Evolutionary conservation across 1,140 invertebrate genomes (phyloP).

Genomic region (Drosophila kurseongensis): DNA sequence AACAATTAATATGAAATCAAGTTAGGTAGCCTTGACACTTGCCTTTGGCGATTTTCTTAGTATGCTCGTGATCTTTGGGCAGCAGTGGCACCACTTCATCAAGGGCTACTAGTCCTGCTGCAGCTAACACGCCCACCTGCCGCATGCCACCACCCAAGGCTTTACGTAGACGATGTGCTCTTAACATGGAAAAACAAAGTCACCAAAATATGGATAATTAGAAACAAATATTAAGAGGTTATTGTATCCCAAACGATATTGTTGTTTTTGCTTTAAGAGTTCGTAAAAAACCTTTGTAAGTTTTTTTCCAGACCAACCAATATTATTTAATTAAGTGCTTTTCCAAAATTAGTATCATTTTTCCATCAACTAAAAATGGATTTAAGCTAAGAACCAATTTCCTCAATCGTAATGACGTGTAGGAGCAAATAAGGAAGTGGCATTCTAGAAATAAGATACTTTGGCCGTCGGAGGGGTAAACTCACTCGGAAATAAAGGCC

Average conservation of each 20-base stretch:
- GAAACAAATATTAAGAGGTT: too few relatives aligned
- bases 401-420: not conserved
- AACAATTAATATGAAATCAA: slow-evolving; percentile 11
- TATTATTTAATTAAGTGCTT: too few relatives aligned
- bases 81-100: slow-evolving; percentile 90
- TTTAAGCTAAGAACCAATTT: not conserved
- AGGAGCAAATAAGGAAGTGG: not conserved
- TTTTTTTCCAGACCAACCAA: too few relatives aligned
- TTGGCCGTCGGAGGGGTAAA: slow-evolving; percentile 31
- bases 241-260: too few relatives aligned
- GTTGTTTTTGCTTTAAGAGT: too few relatives aligned
- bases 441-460: not conserved
- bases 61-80: slow-evolving; percentile 90
- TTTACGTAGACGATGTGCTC: slow-evolving; percentile 89
- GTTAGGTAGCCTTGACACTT: slow-evolving; percentile 27
- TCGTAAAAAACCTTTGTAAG: too few relatives aligned
- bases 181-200: not conserved
- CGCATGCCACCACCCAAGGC: slow-evolving; percentile 96
- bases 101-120: slow-evolving; percentile 93
- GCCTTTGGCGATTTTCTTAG: slow-evolving; percentile 89
- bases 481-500: slow-evolving; percentile 91
- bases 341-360: not conserved
- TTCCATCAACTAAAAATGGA: not conserved
- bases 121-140: slow-evolving; percentile 95
- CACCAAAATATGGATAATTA: too few relatives aligned